phyloP scores from a whole-genome alignment of 1,140 invertebrate species.

The Lordiphosa mommai region DNA sequence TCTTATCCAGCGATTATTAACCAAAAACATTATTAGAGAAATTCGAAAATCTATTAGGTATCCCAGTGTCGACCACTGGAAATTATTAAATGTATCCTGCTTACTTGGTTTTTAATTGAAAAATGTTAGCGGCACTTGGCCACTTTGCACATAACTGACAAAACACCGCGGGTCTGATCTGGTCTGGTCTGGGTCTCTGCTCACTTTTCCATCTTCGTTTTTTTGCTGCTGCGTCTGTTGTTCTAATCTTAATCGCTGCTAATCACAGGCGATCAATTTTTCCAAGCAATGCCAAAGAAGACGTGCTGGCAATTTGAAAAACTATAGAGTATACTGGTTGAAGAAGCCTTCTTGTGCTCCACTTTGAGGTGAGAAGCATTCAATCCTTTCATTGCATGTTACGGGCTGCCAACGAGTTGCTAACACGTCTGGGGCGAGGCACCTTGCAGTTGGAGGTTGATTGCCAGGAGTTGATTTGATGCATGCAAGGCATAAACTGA shows the following conservation, averaged over 20 bases:
- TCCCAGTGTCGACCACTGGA: slow-evolving; percentile 21
- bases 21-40: too few relatives aligned
- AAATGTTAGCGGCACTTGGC: slow-evolving; percentile 73
- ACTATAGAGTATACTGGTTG: slow-evolving; percentile 35
- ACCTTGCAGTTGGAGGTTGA: slow-evolving; percentile 58
- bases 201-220: slow-evolving; percentile 35
- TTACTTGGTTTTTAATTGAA: slow-evolving; percentile 67
- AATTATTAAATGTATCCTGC: slow-evolving; percentile 9
- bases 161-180: slow-evolving; percentile 65
- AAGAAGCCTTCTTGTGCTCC: slow-evolving; percentile 28
- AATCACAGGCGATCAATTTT: slow-evolving; percentile 74
- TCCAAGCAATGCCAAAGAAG: slow-evolving; percentile 42
- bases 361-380: slow-evolving; percentile 72
- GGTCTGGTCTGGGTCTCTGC: slow-evolving; percentile 28
- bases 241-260: slow-evolving; percentile 75
- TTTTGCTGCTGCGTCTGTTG: slow-evolving; percentile 15
- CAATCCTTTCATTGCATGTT: slow-evolving; percentile 57
- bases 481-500: slow-evolving; percentile 64
- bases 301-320: slow-evolving; percentile 67
- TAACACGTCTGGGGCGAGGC: slow-evolving; percentile 69
- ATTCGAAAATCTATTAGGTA: slow-evolving; percentile 18
- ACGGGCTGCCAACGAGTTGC: slow-evolving; percentile 44
- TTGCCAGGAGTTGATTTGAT: slow-evolving; percentile 65
- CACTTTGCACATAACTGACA: slow-evolving; percentile 75
- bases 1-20: too few relatives aligned